These are phyloP conservation scores for Parascotia fuliginaria DNA, from an alignment of 2,888 invertebrate species.

Conservation along the genomic window DNA sequence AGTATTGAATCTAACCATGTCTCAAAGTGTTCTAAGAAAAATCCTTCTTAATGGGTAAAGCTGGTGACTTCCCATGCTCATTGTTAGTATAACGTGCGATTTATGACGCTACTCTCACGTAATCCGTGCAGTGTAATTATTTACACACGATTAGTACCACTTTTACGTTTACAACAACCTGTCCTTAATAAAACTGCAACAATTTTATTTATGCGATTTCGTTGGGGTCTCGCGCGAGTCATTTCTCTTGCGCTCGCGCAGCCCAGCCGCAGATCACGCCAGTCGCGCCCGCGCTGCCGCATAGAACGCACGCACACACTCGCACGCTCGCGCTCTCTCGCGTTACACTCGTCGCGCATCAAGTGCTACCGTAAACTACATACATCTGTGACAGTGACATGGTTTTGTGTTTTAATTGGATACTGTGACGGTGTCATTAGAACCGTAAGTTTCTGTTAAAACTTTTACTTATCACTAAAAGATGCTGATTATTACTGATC, in stretches of 20 bases:
- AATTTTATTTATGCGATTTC: slow-evolving; percentile 59
- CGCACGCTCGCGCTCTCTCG: slow-evolving; percentile 41
- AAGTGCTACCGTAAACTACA: slow-evolving; percentile 57
- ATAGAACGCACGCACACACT: slow-evolving; percentile 50
- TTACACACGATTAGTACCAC: slow-evolving; percentile 47
- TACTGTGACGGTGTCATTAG: slow-evolving; percentile 70
- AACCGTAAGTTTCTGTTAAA: slow-evolving; percentile 64
- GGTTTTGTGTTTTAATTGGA: slow-evolving; percentile 80
- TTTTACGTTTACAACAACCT: slow-evolving; percentile 54
- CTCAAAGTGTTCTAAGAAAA: slow-evolving; percentile 21
- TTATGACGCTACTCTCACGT: slow-evolving; percentile 39
- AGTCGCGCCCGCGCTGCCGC: slow-evolving; percentile 40
- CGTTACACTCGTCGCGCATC: slow-evolving; percentile 51
- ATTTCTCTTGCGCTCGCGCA: slow-evolving; percentile 58
- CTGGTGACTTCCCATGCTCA: slow-evolving; percentile 27
- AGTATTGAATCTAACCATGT: slow-evolving; percentile 28
- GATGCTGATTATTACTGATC: slow-evolving; percentile 24
- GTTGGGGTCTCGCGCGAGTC: slow-evolving; percentile 52
- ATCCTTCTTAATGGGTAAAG: slow-evolving; percentile 27
- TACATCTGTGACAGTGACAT: slow-evolving; percentile 80
- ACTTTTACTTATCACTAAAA: slow-evolving; percentile 36
- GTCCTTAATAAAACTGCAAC: slow-evolving; percentile 55
- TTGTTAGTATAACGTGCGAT: slow-evolving; percentile 32
- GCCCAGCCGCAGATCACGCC: slow-evolving; percentile 52
- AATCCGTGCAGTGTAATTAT: slow-evolving; percentile 40